phyloP scores from a whole-genome alignment of 2,888 invertebrate genomes.

The Exocentrus adspersus region DNA sequence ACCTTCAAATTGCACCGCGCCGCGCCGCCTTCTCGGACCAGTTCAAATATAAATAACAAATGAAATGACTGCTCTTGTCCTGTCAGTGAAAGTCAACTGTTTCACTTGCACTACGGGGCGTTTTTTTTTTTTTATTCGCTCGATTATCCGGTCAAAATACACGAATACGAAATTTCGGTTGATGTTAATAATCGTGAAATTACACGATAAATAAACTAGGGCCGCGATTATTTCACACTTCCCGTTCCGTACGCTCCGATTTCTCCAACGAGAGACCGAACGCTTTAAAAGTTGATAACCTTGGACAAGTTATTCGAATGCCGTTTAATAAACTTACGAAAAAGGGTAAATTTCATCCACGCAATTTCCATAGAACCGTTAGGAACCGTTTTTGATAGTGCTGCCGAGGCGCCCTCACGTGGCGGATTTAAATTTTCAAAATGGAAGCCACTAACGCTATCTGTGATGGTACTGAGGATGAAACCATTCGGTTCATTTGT shows the following conservation, averaged over 20 bases:
- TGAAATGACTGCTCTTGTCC: too few relatives aligned
- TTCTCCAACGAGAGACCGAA: slow-evolving; percentile 9
- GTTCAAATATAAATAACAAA: background rate
- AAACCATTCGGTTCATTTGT: too few relatives aligned
- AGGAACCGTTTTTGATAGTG: too few relatives aligned
- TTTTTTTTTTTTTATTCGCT: slow-evolving; percentile 19
- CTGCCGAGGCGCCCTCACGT: too few relatives aligned
- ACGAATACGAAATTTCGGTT: slow-evolving; percentile 23
- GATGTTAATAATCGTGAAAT: slow-evolving; percentile 24
- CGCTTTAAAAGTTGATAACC: slow-evolving; percentile 21
- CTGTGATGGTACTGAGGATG: too few relatives aligned
- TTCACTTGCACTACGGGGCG: slow-evolving; percentile 18
- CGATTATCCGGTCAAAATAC: slow-evolving; percentile 9
- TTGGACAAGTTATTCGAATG: too few relatives aligned
- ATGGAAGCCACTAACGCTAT: too few relatives aligned
- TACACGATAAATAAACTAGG: slow-evolving; percentile 11
- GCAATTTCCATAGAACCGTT: too few relatives aligned
- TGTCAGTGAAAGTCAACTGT: slow-evolving; percentile 25
- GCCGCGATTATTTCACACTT: slow-evolving; percentile 12
- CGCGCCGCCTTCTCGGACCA: slow-evolving; percentile 10
- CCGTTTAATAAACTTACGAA: too few relatives aligned
- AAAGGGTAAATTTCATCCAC: too few relatives aligned
- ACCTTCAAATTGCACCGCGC: slow-evolving; percentile 17
- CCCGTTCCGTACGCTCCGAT: slow-evolving; percentile 23
- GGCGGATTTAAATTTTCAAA: too few relatives aligned